A percentile compares a stretch with the other conserved stretches of the same genome.
phyloP scores from a whole-genome alignment of 1,140 invertebrate genomes.

The Bombus sibiricus region DNA sequence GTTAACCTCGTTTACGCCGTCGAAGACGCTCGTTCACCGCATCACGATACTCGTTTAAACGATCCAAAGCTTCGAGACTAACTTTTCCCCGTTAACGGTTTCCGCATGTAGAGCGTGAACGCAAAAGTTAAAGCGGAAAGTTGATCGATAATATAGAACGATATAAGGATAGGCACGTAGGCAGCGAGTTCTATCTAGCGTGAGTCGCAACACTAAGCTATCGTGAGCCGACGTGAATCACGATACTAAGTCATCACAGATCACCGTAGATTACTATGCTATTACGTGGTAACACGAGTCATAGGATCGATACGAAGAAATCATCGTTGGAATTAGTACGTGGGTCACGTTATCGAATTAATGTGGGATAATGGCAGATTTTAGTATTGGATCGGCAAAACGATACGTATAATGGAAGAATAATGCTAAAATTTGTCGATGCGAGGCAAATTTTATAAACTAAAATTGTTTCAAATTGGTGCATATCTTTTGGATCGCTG shows the following conservation, averaged over 20 bases:
- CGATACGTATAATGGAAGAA: background rate
- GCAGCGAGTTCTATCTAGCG: background rate
- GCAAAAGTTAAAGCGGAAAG: background rate
- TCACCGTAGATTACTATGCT: conserved; percentile 7
- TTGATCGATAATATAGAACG: conserved; percentile 18
- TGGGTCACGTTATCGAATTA: background rate
- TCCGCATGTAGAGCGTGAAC: background rate
- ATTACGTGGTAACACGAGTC: background rate
- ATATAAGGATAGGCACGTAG: background rate
- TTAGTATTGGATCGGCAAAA: background rate
- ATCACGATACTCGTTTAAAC: background rate
- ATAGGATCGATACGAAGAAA: background rate
- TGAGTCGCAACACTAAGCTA: conserved; percentile 1
- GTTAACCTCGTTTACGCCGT: conserved; percentile 1
- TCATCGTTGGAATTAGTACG: background rate
- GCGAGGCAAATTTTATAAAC: background rate
- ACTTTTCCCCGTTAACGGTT: conserved; percentile 1
- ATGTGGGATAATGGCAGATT: background rate
- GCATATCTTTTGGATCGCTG: background rate
- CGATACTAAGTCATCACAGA: conserved; percentile 14
- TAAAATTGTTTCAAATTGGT: background rate
- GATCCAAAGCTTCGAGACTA: background rate
- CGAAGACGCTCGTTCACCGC: background rate
- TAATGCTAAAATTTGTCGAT: background rate
- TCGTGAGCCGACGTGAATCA: background rate